Evolutionary conservation across 2,888 invertebrate genomes (phyloP).

Genomic region (Drosophila bunnanda): DNA sequence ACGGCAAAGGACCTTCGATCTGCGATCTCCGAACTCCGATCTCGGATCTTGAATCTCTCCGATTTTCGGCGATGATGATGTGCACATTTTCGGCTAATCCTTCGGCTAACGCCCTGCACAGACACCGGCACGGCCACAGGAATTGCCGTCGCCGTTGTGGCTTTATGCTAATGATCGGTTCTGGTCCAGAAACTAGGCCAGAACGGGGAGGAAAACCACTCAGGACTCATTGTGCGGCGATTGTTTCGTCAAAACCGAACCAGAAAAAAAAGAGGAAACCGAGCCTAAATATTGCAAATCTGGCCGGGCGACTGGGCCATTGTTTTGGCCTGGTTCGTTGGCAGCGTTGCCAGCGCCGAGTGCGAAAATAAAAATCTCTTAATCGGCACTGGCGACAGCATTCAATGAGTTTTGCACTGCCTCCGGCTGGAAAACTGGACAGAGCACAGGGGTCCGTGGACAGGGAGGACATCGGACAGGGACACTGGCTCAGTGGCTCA

Average conservation of each 20-base stretch:
- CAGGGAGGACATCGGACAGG: slow-evolving; percentile 50
- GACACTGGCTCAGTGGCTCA: slow-evolving; percentile 25
- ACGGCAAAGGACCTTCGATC: slow-evolving; percentile 36
- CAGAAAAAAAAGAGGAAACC: slow-evolving; percentile 29
- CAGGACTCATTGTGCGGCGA: slow-evolving; percentile 74
- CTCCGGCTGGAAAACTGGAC: slow-evolving; percentile 33
- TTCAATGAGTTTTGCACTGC: slow-evolving; percentile 48
- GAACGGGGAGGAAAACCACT: slow-evolving; percentile 69
- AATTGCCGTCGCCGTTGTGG: slow-evolving; percentile 69
- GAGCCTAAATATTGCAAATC: slow-evolving; percentile 74
- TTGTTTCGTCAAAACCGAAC: slow-evolving; percentile 70
- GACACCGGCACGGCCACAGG: slow-evolving; percentile 33
- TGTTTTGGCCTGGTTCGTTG: slow-evolving; percentile 52
- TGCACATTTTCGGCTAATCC: slow-evolving; percentile 76
- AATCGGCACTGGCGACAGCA: slow-evolving; percentile 80
- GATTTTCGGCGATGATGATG: slow-evolving; percentile 66
- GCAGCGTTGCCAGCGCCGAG: slow-evolving; percentile 52
- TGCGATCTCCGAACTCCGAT: background rate
- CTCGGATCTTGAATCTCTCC: slow-evolving; percentile 28
- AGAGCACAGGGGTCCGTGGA: slow-evolving; percentile 5
- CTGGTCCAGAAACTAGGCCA: slow-evolving; percentile 66
- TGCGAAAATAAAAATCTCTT: slow-evolving; percentile 81
- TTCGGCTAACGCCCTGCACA: slow-evolving; percentile 67
- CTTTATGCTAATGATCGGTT: slow-evolving; percentile 81
- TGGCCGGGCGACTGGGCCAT: slow-evolving; percentile 62